Percentiles rank a stretch among this genome's conserved stretches.
Conservation (phyloP, 2,797 vertebrate genomes). For the Artibeus jamaicensis region DNA sequence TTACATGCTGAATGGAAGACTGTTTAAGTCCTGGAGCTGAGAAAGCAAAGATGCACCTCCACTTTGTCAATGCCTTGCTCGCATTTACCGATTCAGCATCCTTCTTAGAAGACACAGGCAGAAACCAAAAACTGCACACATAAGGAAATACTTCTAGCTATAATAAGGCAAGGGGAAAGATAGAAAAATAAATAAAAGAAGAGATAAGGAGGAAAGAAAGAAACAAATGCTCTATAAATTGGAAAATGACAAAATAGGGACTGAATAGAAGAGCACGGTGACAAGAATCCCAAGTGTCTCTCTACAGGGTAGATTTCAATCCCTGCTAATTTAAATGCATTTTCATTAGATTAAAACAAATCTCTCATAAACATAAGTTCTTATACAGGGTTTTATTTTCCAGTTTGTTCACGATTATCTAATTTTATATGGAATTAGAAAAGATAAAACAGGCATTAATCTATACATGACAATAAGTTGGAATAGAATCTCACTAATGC, state of each 20-base stretch:
- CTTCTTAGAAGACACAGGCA: background rate
- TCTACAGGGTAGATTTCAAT: background rate
- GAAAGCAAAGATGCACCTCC: background rate
- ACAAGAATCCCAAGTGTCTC: background rate
- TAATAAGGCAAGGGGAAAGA: background rate
- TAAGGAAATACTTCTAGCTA: background rate
- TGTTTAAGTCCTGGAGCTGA: background rate
- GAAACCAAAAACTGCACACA: background rate
- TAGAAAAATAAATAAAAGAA: background rate
- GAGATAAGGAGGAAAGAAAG: background rate
- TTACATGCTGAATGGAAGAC: background rate
- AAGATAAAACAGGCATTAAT: slow-evolving; percentile 13
- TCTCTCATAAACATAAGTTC: background rate
- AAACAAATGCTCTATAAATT: background rate
- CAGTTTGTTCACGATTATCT: background rate
- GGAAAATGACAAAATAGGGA: background rate
- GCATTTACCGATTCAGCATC: slow-evolving; percentile 3
- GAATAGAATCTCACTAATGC: background rate
- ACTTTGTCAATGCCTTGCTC: background rate
- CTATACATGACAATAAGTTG: background rate
- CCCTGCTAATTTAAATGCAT: slow-evolving; percentile 22
- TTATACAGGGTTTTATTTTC: background rate
- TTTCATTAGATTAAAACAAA: background rate
- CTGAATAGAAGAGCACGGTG: background rate
- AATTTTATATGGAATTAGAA: background rate